phyloP scores from a whole-genome alignment of 30 jellyfish, hydroid and myxozoan species.

The Sanderia malayensis region DNA sequence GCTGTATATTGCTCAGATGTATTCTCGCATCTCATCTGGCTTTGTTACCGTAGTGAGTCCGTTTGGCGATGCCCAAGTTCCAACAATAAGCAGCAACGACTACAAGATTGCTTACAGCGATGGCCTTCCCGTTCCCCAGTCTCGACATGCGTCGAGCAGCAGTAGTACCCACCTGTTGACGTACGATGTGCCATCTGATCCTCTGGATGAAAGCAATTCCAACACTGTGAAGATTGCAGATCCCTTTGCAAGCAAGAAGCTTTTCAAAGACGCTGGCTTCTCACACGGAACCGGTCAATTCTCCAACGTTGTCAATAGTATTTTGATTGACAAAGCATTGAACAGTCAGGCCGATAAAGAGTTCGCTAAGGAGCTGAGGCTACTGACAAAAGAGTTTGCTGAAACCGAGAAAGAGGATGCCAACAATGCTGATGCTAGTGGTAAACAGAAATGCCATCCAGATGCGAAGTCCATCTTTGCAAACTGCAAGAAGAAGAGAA shows the following conservation, averaged over 20 bases:
- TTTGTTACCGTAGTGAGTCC: slow-evolving; percentile 29
- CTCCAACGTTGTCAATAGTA: slow-evolving; percentile 32
- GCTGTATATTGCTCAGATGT: too few relatives aligned
- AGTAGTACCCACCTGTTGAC: slow-evolving; percentile 3
- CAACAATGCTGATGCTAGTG: slow-evolving; percentile 12
- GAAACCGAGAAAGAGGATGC: slow-evolving; percentile 17
- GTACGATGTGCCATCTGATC: slow-evolving; percentile 54
- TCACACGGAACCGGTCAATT: slow-evolving; percentile 59
- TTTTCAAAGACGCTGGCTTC: slow-evolving; percentile 43
- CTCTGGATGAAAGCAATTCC: slow-evolving; percentile 50
- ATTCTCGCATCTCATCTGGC: too few relatives aligned
- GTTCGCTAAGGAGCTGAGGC: slow-evolving; percentile 37
- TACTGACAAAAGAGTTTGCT: slow-evolving; percentile 47
- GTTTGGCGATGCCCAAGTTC: slow-evolving; percentile 53
- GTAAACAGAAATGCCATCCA: slow-evolving; percentile 57
- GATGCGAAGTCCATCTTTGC: slow-evolving; percentile 59
- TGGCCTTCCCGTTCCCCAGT: slow-evolving; percentile 33
- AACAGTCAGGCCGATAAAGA: slow-evolving; percentile 57
- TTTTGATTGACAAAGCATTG: slow-evolving; percentile 49
- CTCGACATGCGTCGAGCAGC: neutral
- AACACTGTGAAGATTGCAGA: slow-evolving; percentile 59
- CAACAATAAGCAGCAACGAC: slow-evolving; percentile 40
- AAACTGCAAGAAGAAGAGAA: slow-evolving; percentile 56
- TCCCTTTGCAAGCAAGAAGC: slow-evolving; percentile 50
- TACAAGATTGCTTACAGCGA: slow-evolving; percentile 61